Base-by-base conservation (phyloP, 2,888 invertebrate genomes). In the Macrophya alboannulata region DNA sequence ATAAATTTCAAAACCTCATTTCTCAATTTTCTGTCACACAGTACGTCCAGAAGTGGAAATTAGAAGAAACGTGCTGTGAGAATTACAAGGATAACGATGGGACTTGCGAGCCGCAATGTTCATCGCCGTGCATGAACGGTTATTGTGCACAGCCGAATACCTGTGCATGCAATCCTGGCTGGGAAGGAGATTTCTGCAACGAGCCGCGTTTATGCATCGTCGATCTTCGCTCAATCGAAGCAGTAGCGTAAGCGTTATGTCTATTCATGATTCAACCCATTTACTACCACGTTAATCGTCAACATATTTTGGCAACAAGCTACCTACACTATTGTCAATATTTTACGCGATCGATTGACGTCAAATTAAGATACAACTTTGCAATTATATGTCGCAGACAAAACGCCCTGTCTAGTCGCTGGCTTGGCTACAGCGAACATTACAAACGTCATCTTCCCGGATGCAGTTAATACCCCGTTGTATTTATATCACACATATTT, bases 181-280 rank as follows among this genome's bases (percentile, higher is more conserved):
- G 91, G 91, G 72, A 51, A 0, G 92, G 91, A 0, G n/a, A 37
- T 1, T 62, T 85, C 12, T 92, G 92, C 71, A 86, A 90, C 5
- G 85, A 85, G 10, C 84, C 90, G 1, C 40, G 43, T 0, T 76
- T 89, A 9, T 92, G 92, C 51, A 43, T 77, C 5, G 48, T 89
- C 17, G 17, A 25, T 0, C 1, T 43, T 10, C 43, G 45, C 45
- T 45, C 45, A 5, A 45, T n/a, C 5, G 72, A 2, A 45, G 43
- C 1, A 12, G 21, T 45, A n/a, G 45, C 15, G 72, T 45, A 0
- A 74, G 72, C 10, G 15, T 74, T 0, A 74, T 45, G 21, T 17
- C 6, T 31, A 68, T 68, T 68, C 17, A n/a, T n/a, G n/a, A n/a
- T n/a, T n/a, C n/a, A n/a, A n/a, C n/a, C n/a, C n/a, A n/a, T n/a